These are phyloP conservation scores for Tipula vernalis DNA, from an alignment of 2,888 invertebrate species.

Conservation along the genomic window DNA sequence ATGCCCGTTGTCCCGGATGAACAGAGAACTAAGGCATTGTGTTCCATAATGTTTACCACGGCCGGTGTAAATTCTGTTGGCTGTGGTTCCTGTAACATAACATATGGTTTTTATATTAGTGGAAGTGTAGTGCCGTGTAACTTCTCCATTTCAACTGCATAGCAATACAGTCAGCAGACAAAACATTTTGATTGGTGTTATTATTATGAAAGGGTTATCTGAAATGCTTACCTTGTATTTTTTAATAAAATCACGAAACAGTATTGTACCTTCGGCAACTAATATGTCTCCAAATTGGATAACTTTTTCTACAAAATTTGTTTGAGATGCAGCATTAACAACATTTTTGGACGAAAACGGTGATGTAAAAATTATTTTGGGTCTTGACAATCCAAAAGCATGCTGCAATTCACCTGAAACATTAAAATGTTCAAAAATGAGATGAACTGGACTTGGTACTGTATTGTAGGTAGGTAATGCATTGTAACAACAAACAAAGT, in stretches of 20 bases:
- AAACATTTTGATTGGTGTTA: too few species aligned
- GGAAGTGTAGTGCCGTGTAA: not conserved
- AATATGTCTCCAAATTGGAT: conserved; percentile 42
- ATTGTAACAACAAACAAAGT: too few species aligned
- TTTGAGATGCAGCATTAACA: conserved; percentile 39
- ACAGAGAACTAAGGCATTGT: conserved; percentile 52
- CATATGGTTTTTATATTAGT: not conserved
- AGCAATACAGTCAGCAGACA: too few species aligned
- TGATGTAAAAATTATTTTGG: conserved; percentile 56
- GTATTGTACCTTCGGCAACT: not conserved
- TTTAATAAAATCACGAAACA: conserved; percentile 16
- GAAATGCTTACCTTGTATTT: not conserved
- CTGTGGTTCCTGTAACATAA: not conserved
- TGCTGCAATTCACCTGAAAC: conserved; percentile 52
- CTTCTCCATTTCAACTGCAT: too few species aligned
- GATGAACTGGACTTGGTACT: too few species aligned
- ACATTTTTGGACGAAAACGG: conserved; percentile 24
- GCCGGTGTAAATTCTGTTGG: not conserved
- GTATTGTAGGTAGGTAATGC: too few species aligned
- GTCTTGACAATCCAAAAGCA: conserved; percentile 52
- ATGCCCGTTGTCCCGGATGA: conserved; percentile 73
- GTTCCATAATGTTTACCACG: conserved; percentile 39
- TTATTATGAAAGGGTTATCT: not conserved
- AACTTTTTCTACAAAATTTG: conserved; percentile 41
- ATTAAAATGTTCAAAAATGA: not conserved